Evolutionary conservation across 2,888 invertebrate species (phyloP).

Genomic region (Ypsolopha sequella): DNA sequence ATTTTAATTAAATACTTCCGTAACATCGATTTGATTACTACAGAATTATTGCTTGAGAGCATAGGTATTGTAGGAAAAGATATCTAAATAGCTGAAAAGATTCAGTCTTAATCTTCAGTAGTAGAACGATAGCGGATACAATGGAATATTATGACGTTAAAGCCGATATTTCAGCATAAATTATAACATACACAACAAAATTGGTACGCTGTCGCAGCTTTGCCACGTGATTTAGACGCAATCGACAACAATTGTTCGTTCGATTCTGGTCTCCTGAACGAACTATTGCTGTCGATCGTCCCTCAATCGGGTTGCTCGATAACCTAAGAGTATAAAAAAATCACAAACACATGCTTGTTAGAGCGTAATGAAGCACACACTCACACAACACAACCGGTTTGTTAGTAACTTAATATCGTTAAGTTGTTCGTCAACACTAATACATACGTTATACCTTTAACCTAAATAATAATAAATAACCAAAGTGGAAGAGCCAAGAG

Average conservation of each 20-base stretch:
- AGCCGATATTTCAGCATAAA: constrained; percentile 65
- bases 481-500: constrained; percentile 55
- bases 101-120: constrained; percentile 2
- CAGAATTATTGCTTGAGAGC: constrained; percentile 17
- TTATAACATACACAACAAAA: constrained; percentile 43
- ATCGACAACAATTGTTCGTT: too few relatives aligned
- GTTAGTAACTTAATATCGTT: constrained; percentile 61
- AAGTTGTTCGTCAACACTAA: constrained; percentile 57
- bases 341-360: constrained; percentile 68
- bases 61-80: not conserved
- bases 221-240: constrained; percentile 12
- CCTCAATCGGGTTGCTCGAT: constrained; percentile 4
- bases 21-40: constrained; percentile 28
- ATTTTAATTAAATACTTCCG: constrained; percentile 51
- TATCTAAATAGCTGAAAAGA: not conserved
- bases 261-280: not conserved
- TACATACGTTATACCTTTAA: constrained; percentile 32
- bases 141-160: constrained; percentile 36
- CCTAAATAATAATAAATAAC: constrained; percentile 60
- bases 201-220: constrained; percentile 25
- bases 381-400: constrained; percentile 67
- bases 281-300: not conserved
- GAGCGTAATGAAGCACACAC: constrained; percentile 39
- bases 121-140: constrained; percentile 10
- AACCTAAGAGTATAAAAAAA: constrained; percentile 31